Evolutionary conservation across 1,140 invertebrate species (phyloP).

Genomic region (Euura lappo): DNA sequence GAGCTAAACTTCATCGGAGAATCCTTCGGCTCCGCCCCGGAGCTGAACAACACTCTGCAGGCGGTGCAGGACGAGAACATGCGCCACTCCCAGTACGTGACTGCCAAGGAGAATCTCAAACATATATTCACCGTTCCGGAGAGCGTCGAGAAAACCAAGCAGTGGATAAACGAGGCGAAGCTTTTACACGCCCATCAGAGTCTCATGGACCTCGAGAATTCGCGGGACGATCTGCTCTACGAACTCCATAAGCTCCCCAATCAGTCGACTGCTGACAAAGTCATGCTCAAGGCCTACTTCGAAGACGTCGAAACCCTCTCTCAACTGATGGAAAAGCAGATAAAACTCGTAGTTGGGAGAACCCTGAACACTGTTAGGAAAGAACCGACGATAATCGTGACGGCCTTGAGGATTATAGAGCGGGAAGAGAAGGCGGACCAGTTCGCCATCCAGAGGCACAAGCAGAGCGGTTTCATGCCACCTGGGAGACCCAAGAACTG

Average conservation of each 20-base stretch:
- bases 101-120: slow-evolving; percentile 97
- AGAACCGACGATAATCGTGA: slow-evolving; percentile 96
- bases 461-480: slow-evolving; percentile 87
- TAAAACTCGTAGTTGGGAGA: slow-evolving; percentile 86
- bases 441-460: slow-evolving; percentile 77
- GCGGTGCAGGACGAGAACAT: slow-evolving; percentile 92
- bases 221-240: slow-evolving; percentile 92
- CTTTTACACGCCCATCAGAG: slow-evolving; percentile 94
- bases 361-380: slow-evolving; percentile 93
- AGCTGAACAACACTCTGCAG: slow-evolving; percentile 79
- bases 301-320: slow-evolving; percentile 93
- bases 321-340: slow-evolving; percentile 87
- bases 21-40: slow-evolving; percentile 70
- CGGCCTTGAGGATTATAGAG: slow-evolving; percentile 94
- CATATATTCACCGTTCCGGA: slow-evolving; percentile 98
- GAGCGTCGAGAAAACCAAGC: slow-evolving; percentile 93
- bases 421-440: slow-evolving; percentile 92
- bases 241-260: slow-evolving; percentile 94
- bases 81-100: slow-evolving; percentile 93
- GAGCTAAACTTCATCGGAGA: slow-evolving; percentile 57
- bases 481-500: slow-evolving; percentile 93
- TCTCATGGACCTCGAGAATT: slow-evolving; percentile 94
- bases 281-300: slow-evolving; percentile 94
- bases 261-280: slow-evolving; percentile 88
- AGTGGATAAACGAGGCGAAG: slow-evolving; percentile 94